phyloP scores from a whole-genome alignment of 2,888 invertebrate genomes.

The Nephrotoma flavescens region DNA sequence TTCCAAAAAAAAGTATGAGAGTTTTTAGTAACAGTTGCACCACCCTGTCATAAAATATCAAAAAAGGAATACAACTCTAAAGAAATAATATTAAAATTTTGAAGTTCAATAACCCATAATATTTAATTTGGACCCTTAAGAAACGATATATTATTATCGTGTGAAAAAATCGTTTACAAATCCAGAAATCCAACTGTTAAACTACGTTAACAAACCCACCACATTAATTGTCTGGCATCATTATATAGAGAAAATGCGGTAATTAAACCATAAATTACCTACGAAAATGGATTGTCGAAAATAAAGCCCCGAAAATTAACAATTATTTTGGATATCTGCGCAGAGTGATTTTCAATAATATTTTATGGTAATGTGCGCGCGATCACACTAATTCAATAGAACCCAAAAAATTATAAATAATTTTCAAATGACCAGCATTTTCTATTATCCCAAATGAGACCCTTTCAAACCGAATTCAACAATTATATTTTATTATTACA shows the following conservation, averaged over 20 bases:
- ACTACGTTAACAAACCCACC: not conserved
- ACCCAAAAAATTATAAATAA: not conserved
- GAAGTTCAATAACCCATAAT: no score
- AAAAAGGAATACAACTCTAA: no score
- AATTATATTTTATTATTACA: not conserved
- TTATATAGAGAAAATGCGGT: not conserved
- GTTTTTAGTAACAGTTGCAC: no score
- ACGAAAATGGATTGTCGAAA: not conserved
- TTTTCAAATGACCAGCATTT: not conserved
- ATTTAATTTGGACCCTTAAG: no score
- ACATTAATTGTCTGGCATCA: no score
- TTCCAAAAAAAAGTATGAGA: no score
- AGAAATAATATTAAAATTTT: no score
- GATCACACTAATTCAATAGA: not conserved
- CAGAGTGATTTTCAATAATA: not conserved
- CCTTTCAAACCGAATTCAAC: not conserved
- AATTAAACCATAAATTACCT: not conserved
- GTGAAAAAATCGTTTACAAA: not conserved
- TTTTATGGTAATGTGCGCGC: not conserved
- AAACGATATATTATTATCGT: not conserved
- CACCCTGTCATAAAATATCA: no score
- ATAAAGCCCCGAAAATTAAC: not conserved
- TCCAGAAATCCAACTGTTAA: not conserved
- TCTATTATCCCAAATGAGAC: not conserved
- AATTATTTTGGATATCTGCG: not conserved